These are phyloP conservation scores for Calcarius lapponicus DNA, from an alignment of 2,797 vertebrate species.

Conservation along the genomic window DNA sequence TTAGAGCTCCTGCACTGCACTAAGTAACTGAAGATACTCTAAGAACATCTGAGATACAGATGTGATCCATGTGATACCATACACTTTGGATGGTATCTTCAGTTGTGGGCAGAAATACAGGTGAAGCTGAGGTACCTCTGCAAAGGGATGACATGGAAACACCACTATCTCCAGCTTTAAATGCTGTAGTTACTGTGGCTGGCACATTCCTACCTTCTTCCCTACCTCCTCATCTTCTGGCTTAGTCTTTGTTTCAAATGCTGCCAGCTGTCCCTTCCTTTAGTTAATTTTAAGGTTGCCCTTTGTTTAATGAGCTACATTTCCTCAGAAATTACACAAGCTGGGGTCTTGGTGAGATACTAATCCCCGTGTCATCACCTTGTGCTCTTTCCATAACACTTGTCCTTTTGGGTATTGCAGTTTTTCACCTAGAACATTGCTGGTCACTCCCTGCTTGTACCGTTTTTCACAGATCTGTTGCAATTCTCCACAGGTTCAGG, in stretches of 20 bases:
- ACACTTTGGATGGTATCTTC: background rate
- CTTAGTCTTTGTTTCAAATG: background rate
- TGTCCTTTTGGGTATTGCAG: background rate
- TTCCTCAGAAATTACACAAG: background rate
- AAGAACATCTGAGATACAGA: background rate
- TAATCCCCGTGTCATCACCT: background rate
- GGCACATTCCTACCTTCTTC: background rate
- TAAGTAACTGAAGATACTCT: background rate
- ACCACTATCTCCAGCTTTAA: background rate
- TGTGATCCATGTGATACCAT: background rate
- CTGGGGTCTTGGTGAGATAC: background rate
- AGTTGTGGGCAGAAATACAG: background rate
- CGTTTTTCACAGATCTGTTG: background rate
- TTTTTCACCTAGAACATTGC: background rate
- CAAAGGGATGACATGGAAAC: background rate
- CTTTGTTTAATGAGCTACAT: background rate
- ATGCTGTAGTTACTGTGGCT: background rate
- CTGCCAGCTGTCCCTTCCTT: background rate
- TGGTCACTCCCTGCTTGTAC: background rate
- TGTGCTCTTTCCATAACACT: background rate
- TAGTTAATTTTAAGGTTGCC: background rate
- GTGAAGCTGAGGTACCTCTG: background rate
- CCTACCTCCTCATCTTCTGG: background rate
- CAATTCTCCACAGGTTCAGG: slow-evolving; percentile 12
- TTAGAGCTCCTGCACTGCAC: background rate